A percentile compares a stretch with the other conserved stretches of the same genome.
Evolutionary conservation across 2,888 invertebrate genomes (phyloP).

Genomic region (Eristalinus sepulchralis): DNA sequence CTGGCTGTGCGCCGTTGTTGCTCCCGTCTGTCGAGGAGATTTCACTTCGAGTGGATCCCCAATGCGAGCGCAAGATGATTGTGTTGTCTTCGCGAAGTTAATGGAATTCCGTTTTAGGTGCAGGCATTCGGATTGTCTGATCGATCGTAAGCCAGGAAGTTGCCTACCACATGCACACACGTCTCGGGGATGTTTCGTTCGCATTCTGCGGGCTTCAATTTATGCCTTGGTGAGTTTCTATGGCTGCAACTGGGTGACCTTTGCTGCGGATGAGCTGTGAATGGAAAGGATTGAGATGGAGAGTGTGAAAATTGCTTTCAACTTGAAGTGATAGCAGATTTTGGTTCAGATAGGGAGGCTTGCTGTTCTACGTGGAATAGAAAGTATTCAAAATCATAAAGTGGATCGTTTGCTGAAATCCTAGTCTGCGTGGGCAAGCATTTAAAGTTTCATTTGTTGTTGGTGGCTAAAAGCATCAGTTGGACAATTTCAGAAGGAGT

Average conservation of each 20-base stretch:
- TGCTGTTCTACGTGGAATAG: not conserved
- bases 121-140: slow-evolving; percentile 67
- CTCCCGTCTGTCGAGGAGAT: slow-evolving; percentile 42
- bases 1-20: slow-evolving; percentile 14
- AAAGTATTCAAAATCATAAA: not conserved
- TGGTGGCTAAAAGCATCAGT: too few relatives aligned
- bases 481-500: too few relatives aligned
- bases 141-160: slow-evolving; percentile 64
- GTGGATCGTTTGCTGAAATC: too few relatives aligned
- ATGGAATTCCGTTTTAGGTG: slow-evolving; percentile 70
- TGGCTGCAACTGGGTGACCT: slow-evolving; percentile 44
- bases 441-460: too few relatives aligned
- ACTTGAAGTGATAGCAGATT: not conserved
- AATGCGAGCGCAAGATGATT: slow-evolving; percentile 53
- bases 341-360: not conserved
- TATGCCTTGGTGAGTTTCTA: not conserved
- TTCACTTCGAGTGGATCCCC: slow-evolving; percentile 64
- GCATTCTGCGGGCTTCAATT: slow-evolving; percentile 3
- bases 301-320: not conserved
- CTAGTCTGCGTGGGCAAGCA: too few relatives aligned
- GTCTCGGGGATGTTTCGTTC: not conserved
- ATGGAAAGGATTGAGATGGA: not conserved
- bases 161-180: not conserved
- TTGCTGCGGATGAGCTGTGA: slow-evolving; percentile 16
- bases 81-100: slow-evolving; percentile 64